A percentile compares a stretch with the other conserved stretches of the same genome.
Evolutionary conservation across 2,888 invertebrate genomes (phyloP).

Genomic region (Athalia rosae): DNA sequence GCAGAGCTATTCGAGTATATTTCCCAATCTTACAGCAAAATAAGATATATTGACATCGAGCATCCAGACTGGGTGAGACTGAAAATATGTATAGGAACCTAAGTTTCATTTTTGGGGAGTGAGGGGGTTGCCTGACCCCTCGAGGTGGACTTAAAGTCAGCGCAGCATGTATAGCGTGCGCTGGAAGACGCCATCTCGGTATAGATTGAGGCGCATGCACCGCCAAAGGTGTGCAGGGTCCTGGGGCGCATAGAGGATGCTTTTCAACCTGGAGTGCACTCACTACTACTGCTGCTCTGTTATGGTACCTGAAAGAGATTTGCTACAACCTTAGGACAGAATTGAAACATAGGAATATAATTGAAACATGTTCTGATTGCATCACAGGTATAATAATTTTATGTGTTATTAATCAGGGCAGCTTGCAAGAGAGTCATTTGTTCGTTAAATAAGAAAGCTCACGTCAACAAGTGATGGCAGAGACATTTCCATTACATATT

Average conservation of each 20-base stretch:
- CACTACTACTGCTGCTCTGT: conserved; percentile 93
- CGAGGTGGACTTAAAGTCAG: conserved; percentile 79
- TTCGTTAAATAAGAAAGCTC: too few relatives aligned
- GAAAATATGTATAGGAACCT: conserved; percentile 78
- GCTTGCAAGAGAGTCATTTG: too few relatives aligned
- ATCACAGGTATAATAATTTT: too few relatives aligned
- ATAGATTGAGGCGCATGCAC: conserved; percentile 70
- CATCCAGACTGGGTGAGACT: conserved; percentile 61
- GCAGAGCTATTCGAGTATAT: conserved; percentile 11
- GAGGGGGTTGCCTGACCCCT: conserved; percentile 78
- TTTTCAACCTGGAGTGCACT: conserved; percentile 95
- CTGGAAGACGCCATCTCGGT: conserved; percentile 75
- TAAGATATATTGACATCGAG: conserved; percentile 67
- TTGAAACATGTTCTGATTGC: background rate
- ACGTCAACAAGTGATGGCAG: too few relatives aligned
- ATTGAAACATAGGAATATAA: conserved; percentile 6
- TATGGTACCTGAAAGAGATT: conserved; percentile 85
- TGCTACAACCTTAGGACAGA: conserved; percentile 62
- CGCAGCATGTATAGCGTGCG: conserved; percentile 79
- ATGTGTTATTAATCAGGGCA: too few relatives aligned
- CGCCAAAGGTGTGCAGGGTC: conserved; percentile 77
- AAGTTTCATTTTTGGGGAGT: conserved; percentile 94
- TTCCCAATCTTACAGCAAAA: conserved; percentile 49
- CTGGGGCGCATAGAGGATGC: conserved; percentile 91
- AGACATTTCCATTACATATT: too few relatives aligned